Evolutionary conservation across 2,113 vertebrate genomes (phyloP).

Genomic region (Poeciliopsis occidentalis): DNA sequence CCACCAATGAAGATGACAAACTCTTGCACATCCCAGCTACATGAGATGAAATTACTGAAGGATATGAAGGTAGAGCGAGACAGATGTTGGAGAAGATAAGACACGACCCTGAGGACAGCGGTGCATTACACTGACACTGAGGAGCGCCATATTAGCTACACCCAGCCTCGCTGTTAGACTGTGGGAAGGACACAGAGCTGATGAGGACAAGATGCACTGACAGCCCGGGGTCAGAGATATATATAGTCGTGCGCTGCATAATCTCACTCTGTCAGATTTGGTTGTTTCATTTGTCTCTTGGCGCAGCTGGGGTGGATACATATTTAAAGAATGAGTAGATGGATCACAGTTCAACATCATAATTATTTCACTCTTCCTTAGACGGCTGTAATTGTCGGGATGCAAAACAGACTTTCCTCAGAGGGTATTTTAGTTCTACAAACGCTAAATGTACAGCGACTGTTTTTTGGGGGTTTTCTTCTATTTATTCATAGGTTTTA

Average conservation of each 20-base stretch:
- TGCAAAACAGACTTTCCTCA: constrained; percentile 12
- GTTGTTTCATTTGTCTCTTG: constrained; percentile 45
- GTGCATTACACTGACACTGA: constrained; percentile 5
- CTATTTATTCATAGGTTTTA: neutral
- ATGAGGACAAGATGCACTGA: constrained; percentile 66
- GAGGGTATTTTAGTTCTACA: neutral
- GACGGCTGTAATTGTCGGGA: constrained; percentile 13
- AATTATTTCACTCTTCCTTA: constrained; percentile 47
- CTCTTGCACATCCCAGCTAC: neutral
- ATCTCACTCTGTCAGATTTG: constrained; percentile 53
- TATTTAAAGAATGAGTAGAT: constrained; percentile 32
- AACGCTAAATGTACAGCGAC: neutral
- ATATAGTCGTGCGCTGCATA: constrained; percentile 54
- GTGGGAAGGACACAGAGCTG: constrained; percentile 59
- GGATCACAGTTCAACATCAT: constrained; percentile 34
- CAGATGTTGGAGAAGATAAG: constrained; percentile 10
- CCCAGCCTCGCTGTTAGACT: constrained; percentile 59
- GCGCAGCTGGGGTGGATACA: constrained; percentile 31
- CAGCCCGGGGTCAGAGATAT: constrained; percentile 70
- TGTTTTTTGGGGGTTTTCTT: constrained; percentile 1
- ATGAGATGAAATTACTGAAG: constrained; percentile 9
- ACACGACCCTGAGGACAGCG: constrained; percentile 27
- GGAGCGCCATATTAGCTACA: constrained; percentile 46
- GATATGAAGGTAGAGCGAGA: constrained; percentile 4
- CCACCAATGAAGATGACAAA: neutral